Base-by-base conservation (phyloP, 2,113 vertebrate genomes). In the Mixornis gularis region DNA sequence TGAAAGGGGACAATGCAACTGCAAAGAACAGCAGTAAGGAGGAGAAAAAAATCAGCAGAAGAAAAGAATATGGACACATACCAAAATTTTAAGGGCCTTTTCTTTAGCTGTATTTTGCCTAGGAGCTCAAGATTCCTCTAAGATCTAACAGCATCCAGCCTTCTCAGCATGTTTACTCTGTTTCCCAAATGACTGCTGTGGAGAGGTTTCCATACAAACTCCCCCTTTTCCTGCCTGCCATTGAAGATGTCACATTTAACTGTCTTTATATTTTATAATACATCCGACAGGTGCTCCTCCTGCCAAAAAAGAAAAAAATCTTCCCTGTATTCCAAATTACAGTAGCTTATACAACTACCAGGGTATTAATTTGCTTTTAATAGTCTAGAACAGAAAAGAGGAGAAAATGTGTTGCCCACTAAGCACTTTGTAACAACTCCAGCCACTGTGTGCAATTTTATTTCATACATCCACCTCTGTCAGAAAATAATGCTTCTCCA, bases 361-460 rank as follows among this genome's bases (percentile, higher is more conserved):
- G 53, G 76, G 86, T 92, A 76, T 92, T 90, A 83, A 81, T 79
- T 46, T 58, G 55, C 84, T 93, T 87, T 95, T 92, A 91, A 91
- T 65, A 76, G 89, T 26, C 48, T 56, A n/a, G 73, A 79, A 62
- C 58, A 71, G 92, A 62, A 87, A 94, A 93, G 74, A 73, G 51
- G 14, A 90, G 62, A 62, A 93, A 88, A 95, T 64, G 5, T 41
- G 66, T 36, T 83, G 84, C 70, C 69, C 83, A 86, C 36, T 60
- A 84, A 85, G 85, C 64, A 73, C 79, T 34, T 24, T 6, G 44
- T 46, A 95, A 83, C 6, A 14, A 53, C 52, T 74, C 44, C 83
- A 95, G 93, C 71, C 85, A 70, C 53, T 60, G 36, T 18, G 77
- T 25, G 77, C 53, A 80, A 44, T 92, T 91, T 73, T 56, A 88